Percentiles rank a stretch among this genome's conserved stretches.
Evolutionary conservation across 2,888 invertebrate genomes (phyloP).

Genomic region (Rutpela maculata): DNA sequence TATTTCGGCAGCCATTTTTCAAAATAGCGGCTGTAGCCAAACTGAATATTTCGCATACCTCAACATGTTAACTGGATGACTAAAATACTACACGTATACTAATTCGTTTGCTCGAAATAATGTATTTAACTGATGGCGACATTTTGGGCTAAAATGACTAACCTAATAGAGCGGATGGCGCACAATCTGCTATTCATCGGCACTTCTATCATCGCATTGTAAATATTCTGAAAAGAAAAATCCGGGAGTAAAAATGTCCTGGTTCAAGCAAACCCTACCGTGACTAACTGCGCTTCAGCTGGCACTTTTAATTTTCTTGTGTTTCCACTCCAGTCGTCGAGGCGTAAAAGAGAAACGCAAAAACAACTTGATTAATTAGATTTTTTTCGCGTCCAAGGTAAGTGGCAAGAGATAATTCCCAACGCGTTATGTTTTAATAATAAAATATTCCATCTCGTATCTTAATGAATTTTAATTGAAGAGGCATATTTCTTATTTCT

Average conservation of each 20-base stretch:
- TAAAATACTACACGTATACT: too few species aligned
- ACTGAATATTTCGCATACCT: too few species aligned
- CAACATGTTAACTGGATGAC: too few species aligned
- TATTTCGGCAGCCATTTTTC: too few species aligned
- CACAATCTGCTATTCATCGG: neutral
- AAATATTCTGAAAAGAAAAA: neutral
- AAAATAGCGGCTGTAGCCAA: too few species aligned
- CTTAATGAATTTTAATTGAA: slow-evolving; percentile 7
- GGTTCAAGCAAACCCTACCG: neutral
- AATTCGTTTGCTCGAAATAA: too few species aligned
- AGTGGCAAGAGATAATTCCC: slow-evolving; percentile 3
- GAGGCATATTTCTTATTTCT: neutral
- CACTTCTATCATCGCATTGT: neutral
- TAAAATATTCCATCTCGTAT: neutral
- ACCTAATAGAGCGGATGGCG: too few species aligned
- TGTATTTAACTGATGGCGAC: too few species aligned
- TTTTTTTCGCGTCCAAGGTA: neutral
- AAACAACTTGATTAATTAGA: slow-evolving; percentile 7
- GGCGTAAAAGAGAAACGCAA: neutral
- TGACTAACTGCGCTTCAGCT: neutral
- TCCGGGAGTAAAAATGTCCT: neutral
- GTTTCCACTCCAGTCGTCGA: slow-evolving; percentile 2
- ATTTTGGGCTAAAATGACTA: too few species aligned
- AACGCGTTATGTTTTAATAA: slow-evolving; percentile 1
- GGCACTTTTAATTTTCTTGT: slow-evolving; percentile 6